Evolutionary conservation across 2,888 invertebrate genomes (phyloP).

Genomic region (Germaria angustata): DNA sequence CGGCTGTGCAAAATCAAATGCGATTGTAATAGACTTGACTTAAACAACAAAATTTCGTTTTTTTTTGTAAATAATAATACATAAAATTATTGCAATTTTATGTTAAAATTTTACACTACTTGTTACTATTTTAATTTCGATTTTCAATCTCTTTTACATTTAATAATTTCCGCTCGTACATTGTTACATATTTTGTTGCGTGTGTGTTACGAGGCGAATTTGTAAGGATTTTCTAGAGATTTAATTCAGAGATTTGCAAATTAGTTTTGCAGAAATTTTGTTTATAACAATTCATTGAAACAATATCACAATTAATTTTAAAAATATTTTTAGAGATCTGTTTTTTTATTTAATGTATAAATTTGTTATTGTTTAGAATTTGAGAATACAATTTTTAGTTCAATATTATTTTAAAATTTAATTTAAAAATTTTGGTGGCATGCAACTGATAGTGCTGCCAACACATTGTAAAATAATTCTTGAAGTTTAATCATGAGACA

Average conservation of each 20-base stretch:
- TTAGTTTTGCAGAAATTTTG: too few species aligned
- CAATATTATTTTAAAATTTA: too few species aligned
- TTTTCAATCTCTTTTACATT: constrained; percentile 7
- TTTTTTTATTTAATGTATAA: not conserved
- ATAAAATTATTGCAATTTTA: constrained; percentile 63
- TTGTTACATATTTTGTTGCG: not conserved
- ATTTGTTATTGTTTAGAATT: too few species aligned
- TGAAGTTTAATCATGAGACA: not conserved
- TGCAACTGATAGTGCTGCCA: too few species aligned
- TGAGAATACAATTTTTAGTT: too few species aligned
- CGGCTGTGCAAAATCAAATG: constrained; percentile 12
- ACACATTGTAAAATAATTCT: not conserved
- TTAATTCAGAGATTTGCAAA: not conserved
- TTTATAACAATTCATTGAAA: too few species aligned
- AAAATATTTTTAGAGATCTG: too few species aligned
- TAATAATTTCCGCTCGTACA: constrained; percentile 55
- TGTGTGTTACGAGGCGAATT: not conserved
- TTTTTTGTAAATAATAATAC: constrained; percentile 51
- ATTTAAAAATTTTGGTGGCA: too few species aligned
- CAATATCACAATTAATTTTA: too few species aligned
- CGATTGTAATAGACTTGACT: constrained; percentile 7
- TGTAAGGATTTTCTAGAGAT: not conserved
- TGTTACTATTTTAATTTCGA: constrained; percentile 51
- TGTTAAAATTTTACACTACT: constrained; percentile 55
- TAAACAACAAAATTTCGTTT: constrained; percentile 37